Percentiles rank a stretch among this genome's conserved stretches.
These are phyloP conservation scores for Struthidea cinerea DNA, from an alignment of 2,113 vertebrate species.

Conservation along the genomic window DNA sequence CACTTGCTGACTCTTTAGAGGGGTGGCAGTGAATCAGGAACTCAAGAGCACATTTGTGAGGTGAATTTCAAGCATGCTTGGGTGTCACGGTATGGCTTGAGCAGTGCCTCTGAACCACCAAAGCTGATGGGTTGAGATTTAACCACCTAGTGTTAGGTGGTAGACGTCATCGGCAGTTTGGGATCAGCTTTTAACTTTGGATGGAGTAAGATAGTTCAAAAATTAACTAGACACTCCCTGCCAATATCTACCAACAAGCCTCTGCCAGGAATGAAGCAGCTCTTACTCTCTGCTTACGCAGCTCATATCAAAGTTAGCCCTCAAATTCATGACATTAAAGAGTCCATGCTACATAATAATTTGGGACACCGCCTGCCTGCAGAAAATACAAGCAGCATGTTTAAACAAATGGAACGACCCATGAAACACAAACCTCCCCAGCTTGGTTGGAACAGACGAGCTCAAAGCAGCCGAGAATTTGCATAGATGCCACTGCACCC, in stretches of 20 bases:
- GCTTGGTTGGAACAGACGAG: not conserved
- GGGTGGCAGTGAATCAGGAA: not conserved
- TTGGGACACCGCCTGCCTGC: not conserved
- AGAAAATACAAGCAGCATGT: not conserved
- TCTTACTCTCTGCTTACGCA: not conserved
- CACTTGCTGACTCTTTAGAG: not conserved
- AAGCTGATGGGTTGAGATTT: not conserved
- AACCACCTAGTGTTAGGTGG: not conserved
- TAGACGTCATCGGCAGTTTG: not conserved
- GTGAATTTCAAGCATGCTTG: not conserved
- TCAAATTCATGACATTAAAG: not conserved
- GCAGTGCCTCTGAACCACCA: not conserved
- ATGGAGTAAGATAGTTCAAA: not conserved
- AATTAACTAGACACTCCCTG: constrained; percentile 3
- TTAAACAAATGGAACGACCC: not conserved
- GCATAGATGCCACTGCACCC: not conserved
- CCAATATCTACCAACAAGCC: not conserved
- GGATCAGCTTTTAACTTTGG: constrained; percentile 33
- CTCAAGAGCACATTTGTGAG: not conserved
- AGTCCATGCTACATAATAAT: not conserved
- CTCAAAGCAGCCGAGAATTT: not conserved
- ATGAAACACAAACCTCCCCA: not conserved
- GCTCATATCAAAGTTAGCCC: not conserved
- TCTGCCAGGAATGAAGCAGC: not conserved
- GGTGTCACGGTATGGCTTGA: not conserved